Percentiles rank a stretch among this genome's conserved stretches.
Conservation (phyloP, 2,113 vertebrate species). For the Tragulus kanchil region DNA sequence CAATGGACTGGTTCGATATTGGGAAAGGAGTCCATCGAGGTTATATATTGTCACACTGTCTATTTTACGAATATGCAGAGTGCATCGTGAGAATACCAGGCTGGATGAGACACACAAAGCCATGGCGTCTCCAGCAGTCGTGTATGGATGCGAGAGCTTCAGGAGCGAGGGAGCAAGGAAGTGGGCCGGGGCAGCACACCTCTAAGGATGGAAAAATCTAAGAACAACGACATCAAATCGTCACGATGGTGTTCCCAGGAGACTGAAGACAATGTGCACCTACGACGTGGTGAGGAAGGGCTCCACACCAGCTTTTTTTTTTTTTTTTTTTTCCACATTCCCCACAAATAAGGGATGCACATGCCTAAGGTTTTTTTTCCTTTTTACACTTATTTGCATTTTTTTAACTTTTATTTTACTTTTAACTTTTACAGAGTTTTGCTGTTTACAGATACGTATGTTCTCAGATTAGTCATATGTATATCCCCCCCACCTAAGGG, state of each 20-base stretch:
- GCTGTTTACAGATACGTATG: no score
- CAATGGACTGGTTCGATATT: neutral
- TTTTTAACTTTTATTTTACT: no score
- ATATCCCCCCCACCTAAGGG: no score
- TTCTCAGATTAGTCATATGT: no score
- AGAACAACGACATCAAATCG: neutral
- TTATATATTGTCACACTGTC: neutral
- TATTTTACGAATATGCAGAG: neutral
- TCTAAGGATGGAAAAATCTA: neutral
- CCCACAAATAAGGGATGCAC: neutral
- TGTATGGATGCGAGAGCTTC: neutral
- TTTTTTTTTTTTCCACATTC: neutral
- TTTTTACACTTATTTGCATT: no score
- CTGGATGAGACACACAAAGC: neutral
- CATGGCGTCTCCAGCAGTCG: neutral
- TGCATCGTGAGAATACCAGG: neutral
- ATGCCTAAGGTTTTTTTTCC: no score
- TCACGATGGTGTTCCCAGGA: neutral
- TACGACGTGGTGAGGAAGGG: neutral
- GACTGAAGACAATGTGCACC: neutral
- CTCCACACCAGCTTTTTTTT: neutral
- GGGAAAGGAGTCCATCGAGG: neutral
- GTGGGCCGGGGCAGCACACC: rapidly evolving
- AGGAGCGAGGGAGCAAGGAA: no score
- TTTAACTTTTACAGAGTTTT: no score